Evolutionary conservation across 2,888 invertebrate species (phyloP).

Genomic region (Caenorhabditis virilis): DNA sequence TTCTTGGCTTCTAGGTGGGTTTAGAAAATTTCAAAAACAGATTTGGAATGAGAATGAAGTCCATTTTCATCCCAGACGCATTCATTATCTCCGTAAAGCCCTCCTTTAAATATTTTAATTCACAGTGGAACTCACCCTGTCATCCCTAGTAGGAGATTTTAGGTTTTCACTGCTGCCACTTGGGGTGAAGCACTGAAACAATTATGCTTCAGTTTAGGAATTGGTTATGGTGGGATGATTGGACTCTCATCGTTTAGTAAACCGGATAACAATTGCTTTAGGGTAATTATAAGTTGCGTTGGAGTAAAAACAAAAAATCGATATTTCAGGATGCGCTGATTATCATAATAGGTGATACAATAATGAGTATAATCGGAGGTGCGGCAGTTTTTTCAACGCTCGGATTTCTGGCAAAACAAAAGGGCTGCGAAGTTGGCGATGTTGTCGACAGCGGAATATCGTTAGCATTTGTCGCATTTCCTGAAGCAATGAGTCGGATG

Average conservation of each 20-base stretch:
- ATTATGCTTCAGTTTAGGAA: constrained; percentile 59
- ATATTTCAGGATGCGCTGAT: constrained; percentile 53
- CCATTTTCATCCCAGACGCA: no score
- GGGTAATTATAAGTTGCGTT: constrained; percentile 11
- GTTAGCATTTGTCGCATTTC: constrained; percentile 70
- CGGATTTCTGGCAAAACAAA: constrained; percentile 47
- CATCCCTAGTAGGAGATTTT: no score
- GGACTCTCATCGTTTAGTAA: constrained; percentile 60
- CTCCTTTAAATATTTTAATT: no score
- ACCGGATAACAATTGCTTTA: constrained; percentile 55
- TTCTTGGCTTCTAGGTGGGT: no score
- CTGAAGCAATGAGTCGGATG: constrained; percentile 68
- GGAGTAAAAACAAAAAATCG: not conserved
- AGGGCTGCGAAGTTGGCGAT: constrained; percentile 22
- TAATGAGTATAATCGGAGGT: constrained; percentile 52
- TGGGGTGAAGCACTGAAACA: constrained; percentile 63
- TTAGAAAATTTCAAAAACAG: no score
- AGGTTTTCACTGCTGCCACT: constrained; percentile 31
- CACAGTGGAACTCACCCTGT: no score
- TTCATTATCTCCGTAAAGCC: no score
- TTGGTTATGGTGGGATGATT: constrained; percentile 62
- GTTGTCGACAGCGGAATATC: constrained; percentile 67
- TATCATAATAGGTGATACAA: constrained; percentile 59
- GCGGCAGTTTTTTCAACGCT: constrained; percentile 55
- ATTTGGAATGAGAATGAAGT: no score